A percentile compares a stretch with the other conserved stretches of the same genome.
These are phyloP conservation scores for Tethya wilhelma DNA, from an alignment of 37 sponge, comb jelly and placozoan species.

Conservation along the genomic window DNA sequence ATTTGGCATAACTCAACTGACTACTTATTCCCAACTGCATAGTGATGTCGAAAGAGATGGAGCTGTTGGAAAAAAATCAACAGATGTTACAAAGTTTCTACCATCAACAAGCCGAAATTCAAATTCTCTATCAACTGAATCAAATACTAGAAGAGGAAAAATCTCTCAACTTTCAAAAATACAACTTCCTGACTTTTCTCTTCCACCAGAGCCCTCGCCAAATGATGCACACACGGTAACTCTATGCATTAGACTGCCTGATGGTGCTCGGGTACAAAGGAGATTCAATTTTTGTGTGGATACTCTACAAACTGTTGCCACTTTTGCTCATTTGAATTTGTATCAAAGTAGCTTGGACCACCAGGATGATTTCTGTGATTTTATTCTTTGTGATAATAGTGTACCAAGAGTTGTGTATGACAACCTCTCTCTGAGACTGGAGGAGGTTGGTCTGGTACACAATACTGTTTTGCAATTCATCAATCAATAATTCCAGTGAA, in stretches of 20 bases:
- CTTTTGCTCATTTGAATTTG: not conserved
- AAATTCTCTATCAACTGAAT: not conserved
- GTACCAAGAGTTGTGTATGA: slow-evolving; percentile 24
- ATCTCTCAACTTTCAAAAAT: not conserved
- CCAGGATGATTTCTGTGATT: not conserved
- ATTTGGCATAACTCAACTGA: too few relatives aligned
- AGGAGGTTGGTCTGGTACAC: slow-evolving; percentile 22
- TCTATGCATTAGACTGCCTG: slow-evolving; percentile 21
- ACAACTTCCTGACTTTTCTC: not conserved
- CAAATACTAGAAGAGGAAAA: not conserved
- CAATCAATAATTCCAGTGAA: not conserved
- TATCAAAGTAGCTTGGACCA: not conserved
- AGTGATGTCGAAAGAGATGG: not conserved
- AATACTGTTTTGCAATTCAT: slow-evolving; percentile 1
- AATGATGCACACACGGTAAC: slow-evolving; percentile 14
- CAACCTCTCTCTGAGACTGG: slow-evolving; percentile 17
- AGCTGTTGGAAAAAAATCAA: not conserved
- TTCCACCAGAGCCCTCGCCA: not conserved
- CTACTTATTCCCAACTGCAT: not conserved
- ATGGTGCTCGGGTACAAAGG: not conserved
- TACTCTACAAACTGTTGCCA: not conserved
- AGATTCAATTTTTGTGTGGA: slow-evolving; percentile 2
- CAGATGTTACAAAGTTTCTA: not conserved
- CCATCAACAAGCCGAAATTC: not conserved
- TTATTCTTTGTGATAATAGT: not conserved